Base-by-base conservation (phyloP, 2,797 vertebrate genomes). In the Enteromius trimaculatus region DNA sequence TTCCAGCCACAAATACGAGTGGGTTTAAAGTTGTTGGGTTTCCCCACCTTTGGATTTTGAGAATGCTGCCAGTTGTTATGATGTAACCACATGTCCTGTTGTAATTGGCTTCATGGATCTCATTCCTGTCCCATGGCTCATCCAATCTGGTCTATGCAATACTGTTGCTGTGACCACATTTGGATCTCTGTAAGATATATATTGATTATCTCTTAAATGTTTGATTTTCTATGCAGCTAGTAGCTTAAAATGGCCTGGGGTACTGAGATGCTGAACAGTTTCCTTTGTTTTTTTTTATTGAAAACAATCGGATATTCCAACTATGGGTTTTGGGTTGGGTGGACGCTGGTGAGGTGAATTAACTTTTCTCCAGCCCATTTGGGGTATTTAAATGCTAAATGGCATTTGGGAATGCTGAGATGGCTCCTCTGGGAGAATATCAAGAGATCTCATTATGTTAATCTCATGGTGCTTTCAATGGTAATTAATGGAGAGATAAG, bases 1-100 rank as follows among this genome's bases (percentile, higher is more conserved):
- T 88, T 82, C 85, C 79, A 86, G 85, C 66, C 79, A 87, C 77
- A 84, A 86, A 81, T 77, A 79, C 78, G 55, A 76, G 76, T 71
- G 49, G 77, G 51, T 70, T 81, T 64, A 37, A 58, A 77, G 53
- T 69, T 81, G 78, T 77, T 16, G 0, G 53, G 29, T 80, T 80
- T 80, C 31, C 64, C 64, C 51, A 70, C 37, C 26, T 66, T 74
- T 74, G 53, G 26, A 19, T 23, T 83, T n/a, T 66, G 71, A 82
- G 60, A 66, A 76, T 34, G 0, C n/a, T 76, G 47, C n/a, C 44
- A 47, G 47, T 60, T 68, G 29, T 80, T 17, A 75, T 71, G 55
- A 64, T 72, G 53, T 83, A 77, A 85, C 16, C 34, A 51, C 37
- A 58, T 80, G 68, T 74, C 29, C 17, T 70, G 26, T 58, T 29